Base-by-base conservation (phyloP, 2,888 invertebrate species). In the Apocheima hispidaria region DNA sequence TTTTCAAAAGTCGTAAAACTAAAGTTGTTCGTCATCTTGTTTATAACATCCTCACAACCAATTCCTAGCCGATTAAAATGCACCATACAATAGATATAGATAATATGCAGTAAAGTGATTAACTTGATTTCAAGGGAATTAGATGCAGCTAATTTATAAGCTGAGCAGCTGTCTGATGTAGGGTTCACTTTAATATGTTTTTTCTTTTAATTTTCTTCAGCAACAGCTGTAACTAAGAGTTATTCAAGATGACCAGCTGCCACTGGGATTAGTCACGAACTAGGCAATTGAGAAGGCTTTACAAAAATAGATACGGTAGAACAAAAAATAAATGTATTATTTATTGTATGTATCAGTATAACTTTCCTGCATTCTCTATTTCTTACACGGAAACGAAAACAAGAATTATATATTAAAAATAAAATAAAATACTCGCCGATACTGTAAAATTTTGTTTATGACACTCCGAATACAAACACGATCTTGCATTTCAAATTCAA, bases 201-300 rank as follows among this genome's bases (percentile, higher is more conserved):
- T 62, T 62, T 60, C 36, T 59, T 53, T 50, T 52, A 57, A 62
- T 35, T 57, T 41, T 55, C 30, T 48, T 52, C 41, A 44, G 36
- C 54, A 46, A 62, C 66, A 65, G 63, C 62, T 65, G 65, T 40
- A 66, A 28, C 53, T 16, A 46, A 51, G 41, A 50, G n/a, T 46
- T 63, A 43, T 46, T 35, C 30, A 52, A 57, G 33, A 55, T 63
- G 43, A 53, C 62, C 66, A 68, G 66, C 68, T 68, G 70, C 41
- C 48, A n/a, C 44, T 51, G 28, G 59, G 58, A 60, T 66, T 65
- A 63, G 60, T 62, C 59, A 56, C 53, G 30, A 46, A 49, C 41
- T 44, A 41, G 6, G 7, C 40, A 55, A 54, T 60, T 41, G 16
- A 46, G 49, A 21, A 54, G 40, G 38, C 18, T 48, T 46, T 48